Conservation (phyloP, 2,113 vertebrate species). For the Pelecanoides urinatrix region DNA sequence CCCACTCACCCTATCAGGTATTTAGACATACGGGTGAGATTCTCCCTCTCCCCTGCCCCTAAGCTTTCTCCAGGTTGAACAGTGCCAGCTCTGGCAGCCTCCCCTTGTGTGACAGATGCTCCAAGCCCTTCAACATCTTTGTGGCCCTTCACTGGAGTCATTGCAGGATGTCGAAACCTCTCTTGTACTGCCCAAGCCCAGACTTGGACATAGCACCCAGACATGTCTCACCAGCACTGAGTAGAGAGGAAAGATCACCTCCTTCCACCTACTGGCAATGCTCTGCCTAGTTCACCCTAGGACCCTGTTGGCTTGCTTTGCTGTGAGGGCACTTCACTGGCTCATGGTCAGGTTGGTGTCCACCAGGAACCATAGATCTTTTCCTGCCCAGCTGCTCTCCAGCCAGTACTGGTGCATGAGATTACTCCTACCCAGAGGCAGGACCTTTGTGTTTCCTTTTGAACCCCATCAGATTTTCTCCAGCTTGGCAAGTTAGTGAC, state of each 20-base stretch:
- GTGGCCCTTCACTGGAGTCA: background rate
- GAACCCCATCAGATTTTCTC: background rate
- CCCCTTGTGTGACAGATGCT: background rate
- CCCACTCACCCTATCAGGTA: background rate
- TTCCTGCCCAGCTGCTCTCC: background rate
- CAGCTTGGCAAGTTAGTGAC: background rate
- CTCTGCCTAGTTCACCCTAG: too few species aligned
- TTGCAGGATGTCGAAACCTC: background rate
- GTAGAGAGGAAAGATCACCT: background rate
- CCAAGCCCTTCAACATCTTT: background rate
- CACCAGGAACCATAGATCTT: fast-evolving
- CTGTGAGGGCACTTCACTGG: background rate
- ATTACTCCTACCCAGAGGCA: background rate
- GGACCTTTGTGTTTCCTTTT: background rate
- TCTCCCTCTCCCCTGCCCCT: background rate
- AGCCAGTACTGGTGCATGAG: fast-evolving
- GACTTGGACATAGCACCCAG: background rate
- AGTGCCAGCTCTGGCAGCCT: background rate
- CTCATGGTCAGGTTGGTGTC: background rate
- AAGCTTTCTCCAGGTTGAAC: background rate
- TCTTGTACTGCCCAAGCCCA: too few species aligned
- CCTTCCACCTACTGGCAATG: too few species aligned
- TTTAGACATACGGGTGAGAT: background rate
- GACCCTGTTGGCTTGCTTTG: too few species aligned
- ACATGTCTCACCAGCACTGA: background rate